These are phyloP conservation scores for Phortica okadai DNA, from an alignment of 2,888 invertebrate species.

Conservation along the genomic window DNA sequence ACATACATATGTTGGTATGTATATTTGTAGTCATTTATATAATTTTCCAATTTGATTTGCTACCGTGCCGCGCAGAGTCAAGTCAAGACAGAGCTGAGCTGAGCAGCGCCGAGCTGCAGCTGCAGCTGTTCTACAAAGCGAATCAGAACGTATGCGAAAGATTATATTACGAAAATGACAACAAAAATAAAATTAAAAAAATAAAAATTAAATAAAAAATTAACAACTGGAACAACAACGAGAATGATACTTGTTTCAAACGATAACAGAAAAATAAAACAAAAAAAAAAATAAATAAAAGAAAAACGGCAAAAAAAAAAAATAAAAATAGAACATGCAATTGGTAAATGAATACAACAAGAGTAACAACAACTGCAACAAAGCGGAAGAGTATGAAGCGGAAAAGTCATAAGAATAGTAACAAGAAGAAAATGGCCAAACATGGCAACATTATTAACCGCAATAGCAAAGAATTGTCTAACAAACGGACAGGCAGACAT, in stretches of 20 bases:
- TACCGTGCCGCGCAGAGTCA: too few species aligned
- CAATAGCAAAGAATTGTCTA: too few species aligned
- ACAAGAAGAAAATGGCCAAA: background rate
- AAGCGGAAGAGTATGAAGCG: background rate
- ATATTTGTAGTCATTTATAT: too few species aligned
- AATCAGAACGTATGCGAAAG: too few species aligned
- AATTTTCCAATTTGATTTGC: too few species aligned
- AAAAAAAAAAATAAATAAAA: background rate
- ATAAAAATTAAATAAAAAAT: background rate
- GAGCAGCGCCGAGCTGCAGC: too few species aligned
- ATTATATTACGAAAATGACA: too few species aligned
- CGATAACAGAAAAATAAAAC: background rate
- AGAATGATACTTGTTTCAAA: background rate
- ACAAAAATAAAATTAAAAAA: background rate
- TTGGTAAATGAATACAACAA: constrained; percentile 1
- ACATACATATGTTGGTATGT: too few species aligned
- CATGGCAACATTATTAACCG: background rate
- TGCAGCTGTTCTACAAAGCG: too few species aligned
- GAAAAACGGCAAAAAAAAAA: background rate
- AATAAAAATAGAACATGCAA: constrained; percentile 8
- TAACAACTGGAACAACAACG: constrained; percentile 2
- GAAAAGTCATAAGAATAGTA: background rate
- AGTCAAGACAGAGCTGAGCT: too few species aligned
- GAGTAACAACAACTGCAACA: background rate
- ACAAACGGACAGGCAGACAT: too few species aligned